A percentile compares a stretch with the other conserved stretches of the same genome.
These are phyloP conservation scores for Urosaurus nigricauda DNA, from an alignment of 2,797 vertebrate genomes.

Conservation along the genomic window DNA sequence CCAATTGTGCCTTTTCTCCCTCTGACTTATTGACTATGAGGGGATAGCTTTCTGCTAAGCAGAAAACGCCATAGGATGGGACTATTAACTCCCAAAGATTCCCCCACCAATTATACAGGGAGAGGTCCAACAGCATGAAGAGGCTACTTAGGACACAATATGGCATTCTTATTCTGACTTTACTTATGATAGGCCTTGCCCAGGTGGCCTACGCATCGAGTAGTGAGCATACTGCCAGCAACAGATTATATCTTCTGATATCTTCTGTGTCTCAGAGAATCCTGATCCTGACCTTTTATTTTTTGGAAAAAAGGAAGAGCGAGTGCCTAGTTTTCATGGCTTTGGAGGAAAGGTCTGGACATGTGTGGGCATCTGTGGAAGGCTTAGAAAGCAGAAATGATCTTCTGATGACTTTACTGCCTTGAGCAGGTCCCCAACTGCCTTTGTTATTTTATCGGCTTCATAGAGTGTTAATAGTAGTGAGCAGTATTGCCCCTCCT, in stretches of 20 bases:
- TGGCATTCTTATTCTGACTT: conserved; percentile 2
- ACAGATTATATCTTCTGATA: not conserved
- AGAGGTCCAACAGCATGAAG: conserved; percentile 20
- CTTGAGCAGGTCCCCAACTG: not conserved
- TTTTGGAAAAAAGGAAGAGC: conserved; percentile 20
- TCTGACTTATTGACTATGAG: not conserved
- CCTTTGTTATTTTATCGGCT: not conserved
- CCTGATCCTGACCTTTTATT: not conserved
- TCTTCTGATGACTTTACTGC: not conserved
- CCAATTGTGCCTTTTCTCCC: not conserved
- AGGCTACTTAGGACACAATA: not conserved
- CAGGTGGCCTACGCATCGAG: not conserved
- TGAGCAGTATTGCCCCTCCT: not conserved
- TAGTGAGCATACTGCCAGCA: not conserved
- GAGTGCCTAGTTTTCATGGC: not conserved
- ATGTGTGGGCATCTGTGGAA: not conserved
- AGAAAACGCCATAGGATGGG: not conserved
- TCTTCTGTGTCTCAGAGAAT: not conserved
- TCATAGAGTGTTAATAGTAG: not conserved
- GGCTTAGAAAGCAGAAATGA: not conserved
- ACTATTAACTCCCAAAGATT: not conserved
- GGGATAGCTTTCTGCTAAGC: not conserved
- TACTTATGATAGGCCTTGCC: not conserved
- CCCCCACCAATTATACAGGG: not conserved
- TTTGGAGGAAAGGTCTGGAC: not conserved